Conservation (phyloP, 2,888 invertebrate genomes). For the Scrobipalpa atriplicella region DNA sequence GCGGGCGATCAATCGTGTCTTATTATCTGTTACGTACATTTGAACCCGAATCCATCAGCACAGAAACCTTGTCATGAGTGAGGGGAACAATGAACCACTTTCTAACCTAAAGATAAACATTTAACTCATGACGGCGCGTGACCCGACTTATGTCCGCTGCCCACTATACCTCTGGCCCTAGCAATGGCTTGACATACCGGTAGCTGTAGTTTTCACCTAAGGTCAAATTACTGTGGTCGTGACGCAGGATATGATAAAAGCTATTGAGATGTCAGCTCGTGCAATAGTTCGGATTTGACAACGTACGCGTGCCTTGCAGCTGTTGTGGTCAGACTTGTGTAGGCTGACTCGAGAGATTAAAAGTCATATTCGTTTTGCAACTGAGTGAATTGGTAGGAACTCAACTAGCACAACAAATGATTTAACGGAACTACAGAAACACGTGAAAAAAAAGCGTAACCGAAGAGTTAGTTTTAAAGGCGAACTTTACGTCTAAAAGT, state of each 20-base stretch:
- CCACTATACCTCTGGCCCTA: constrained; percentile 43
- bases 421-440: constrained; percentile 1
- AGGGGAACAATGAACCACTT: constrained; percentile 76
- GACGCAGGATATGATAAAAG: constrained; percentile 31
- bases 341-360: background rate
- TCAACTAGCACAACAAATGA: background rate
- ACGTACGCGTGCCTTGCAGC: constrained; percentile 29
- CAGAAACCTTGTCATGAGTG: constrained; percentile 54
- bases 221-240: constrained; percentile 39
- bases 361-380: background rate
- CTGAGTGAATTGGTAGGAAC: background rate
- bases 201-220: constrained; percentile 36
- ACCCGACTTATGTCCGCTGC: constrained; percentile 45
- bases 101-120: constrained; percentile 58
- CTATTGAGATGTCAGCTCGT: constrained; percentile 47
- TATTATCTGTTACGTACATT: constrained; percentile 57
- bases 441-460: constrained; percentile 16
- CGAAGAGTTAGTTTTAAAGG: constrained; percentile 33
- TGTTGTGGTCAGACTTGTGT: background rate
- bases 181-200: constrained; percentile 37
- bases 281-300: constrained; percentile 39
- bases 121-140: constrained; percentile 60
- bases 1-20: constrained; percentile 73
- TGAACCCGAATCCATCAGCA: constrained; percentile 62
- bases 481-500: constrained; percentile 38